Conservation (phyloP, 30 jellyfish, hydroid and myxozoan genomes). For the Chrysaora quinquecirrha region DNA sequence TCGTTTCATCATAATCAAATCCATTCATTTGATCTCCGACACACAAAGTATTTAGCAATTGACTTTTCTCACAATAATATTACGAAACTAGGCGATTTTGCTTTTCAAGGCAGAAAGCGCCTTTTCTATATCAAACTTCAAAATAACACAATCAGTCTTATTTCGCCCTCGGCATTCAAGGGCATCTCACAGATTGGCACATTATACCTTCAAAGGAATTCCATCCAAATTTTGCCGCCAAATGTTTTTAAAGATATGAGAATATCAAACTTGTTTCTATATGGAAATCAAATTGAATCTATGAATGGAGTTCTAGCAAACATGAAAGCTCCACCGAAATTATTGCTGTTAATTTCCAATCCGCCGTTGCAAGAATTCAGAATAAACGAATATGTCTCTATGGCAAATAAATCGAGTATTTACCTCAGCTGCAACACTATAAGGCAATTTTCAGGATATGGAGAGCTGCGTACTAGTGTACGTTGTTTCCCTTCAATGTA, state of each 20-base stretch:
- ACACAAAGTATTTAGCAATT: not conserved
- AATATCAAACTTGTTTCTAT: conserved; percentile 8
- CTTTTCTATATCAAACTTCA: not conserved
- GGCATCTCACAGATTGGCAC: conserved; percentile 15
- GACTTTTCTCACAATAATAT: conserved; percentile 25
- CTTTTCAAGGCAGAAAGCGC: not conserved
- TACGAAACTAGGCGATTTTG: not conserved
- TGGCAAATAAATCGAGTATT: conserved; percentile 6
- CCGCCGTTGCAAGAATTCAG: not conserved
- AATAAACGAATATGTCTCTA: not conserved
- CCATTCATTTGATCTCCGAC: not conserved
- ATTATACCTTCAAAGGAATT: conserved; percentile 26
- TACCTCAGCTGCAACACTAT: conserved; percentile 12
- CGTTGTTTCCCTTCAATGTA: conserved; percentile 17
- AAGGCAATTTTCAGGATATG: not conserved
- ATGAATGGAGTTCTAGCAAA: conserved; percentile 36
- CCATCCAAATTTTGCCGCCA: not conserved
- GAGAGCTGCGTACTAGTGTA: not conserved
- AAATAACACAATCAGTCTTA: not conserved
- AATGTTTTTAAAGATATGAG: conserved; percentile 17
- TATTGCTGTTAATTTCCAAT: conserved; percentile 27
- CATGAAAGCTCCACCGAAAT: conserved; percentile 9
- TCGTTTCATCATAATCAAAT: too few species aligned
- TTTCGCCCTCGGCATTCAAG: conserved; percentile 6
- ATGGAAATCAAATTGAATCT: conserved; percentile 9